Conservation (phyloP, 2,797 vertebrate genomes). For the Crocodylus rhombifer region DNA sequence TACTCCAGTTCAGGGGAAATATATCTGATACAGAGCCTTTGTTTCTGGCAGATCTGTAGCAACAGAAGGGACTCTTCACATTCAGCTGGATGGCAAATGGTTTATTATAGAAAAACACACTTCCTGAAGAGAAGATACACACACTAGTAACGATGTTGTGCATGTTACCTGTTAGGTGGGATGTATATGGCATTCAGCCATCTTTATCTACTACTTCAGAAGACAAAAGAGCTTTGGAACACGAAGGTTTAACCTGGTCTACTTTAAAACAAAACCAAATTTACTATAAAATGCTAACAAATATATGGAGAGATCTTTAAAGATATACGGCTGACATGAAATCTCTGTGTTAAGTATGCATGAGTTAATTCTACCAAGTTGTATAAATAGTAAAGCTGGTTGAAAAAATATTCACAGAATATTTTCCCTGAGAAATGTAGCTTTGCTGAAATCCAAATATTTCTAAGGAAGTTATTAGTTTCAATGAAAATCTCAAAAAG, state of each 20-base stretch:
- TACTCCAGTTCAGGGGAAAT: not conserved
- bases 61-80: not conserved
- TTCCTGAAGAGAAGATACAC: not conserved
- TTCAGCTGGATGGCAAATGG: not conserved
- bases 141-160: not conserved
- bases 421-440: not conserved
- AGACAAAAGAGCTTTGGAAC: not conserved
- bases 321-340: not conserved
- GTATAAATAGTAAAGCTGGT: not conserved
- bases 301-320: not conserved
- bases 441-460: not conserved
- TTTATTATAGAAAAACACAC: not conserved
- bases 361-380: not conserved
- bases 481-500: not conserved
- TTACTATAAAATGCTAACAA: not conserved
- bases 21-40: not conserved
- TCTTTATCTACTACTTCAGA: not conserved
- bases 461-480: not conserved
- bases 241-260: not conserved
- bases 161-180: not conserved
- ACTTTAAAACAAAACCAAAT: not conserved
- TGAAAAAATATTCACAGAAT: not conserved
- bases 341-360: not conserved
- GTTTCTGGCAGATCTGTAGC: not conserved
- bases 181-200: not conserved